Evolutionary conservation across 2,797 vertebrate species (phyloP).

Genomic region (Lepidocolaptes lacrymiger): DNA sequence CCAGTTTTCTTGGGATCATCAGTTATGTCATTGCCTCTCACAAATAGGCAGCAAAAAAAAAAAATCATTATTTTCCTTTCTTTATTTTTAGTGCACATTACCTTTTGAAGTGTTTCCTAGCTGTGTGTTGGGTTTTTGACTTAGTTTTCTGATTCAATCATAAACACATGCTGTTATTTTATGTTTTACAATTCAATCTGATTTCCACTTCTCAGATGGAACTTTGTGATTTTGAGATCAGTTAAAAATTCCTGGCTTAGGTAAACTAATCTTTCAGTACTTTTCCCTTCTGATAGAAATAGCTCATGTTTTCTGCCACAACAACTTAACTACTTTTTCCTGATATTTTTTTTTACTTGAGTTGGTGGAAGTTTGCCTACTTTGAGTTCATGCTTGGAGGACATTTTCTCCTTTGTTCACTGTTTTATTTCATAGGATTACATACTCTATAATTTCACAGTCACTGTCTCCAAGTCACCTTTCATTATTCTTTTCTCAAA

Average conservation of each 20-base stretch:
- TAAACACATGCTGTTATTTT: background rate
- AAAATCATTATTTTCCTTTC: background rate
- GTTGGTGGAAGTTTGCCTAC: background rate
- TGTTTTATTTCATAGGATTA: background rate
- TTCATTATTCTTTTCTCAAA: background rate
- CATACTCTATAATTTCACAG: background rate
- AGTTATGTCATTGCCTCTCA: background rate
- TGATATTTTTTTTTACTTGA: background rate
- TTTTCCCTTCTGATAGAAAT: background rate
- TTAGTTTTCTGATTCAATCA: background rate
- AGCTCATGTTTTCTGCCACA: background rate
- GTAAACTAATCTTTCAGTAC: background rate
- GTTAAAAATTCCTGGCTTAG: background rate
- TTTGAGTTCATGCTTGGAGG: background rate
- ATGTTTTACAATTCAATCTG: background rate
- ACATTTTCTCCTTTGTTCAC: background rate
- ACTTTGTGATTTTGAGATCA: background rate
- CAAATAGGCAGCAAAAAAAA: background rate
- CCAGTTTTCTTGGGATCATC: background rate
- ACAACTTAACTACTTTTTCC: background rate
- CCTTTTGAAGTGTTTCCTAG: background rate
- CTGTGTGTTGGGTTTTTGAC: background rate
- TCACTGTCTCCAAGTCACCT: background rate
- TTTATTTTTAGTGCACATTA: background rate
- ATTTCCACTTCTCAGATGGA: background rate